phyloP scores from a whole-genome alignment of 2,797 vertebrate genomes.

The Todus mexicanus region DNA sequence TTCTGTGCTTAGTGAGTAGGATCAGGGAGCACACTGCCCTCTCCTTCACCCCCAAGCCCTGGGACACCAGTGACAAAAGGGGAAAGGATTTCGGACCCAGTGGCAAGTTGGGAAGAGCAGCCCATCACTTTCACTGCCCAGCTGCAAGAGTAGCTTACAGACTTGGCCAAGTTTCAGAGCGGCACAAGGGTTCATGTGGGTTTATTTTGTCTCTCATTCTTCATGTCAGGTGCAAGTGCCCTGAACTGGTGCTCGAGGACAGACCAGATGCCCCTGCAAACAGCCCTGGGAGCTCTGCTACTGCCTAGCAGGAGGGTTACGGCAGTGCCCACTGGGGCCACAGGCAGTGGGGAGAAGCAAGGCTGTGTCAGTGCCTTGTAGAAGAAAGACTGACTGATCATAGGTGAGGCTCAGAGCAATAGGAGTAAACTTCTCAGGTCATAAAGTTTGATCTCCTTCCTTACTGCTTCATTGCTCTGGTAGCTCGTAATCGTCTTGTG shows the following conservation, averaged over 20 bases:
- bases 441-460: not conserved
- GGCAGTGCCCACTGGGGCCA: not conserved
- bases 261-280: fast-evolving
- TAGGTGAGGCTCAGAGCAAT: not conserved
- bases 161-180: not conserved
- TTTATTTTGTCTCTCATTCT: not conserved
- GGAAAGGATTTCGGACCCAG: not conserved
- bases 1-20: not conserved
- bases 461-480: not conserved
- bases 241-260: not conserved
- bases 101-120: not conserved
- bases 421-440: not conserved
- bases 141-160: not conserved
- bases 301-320: fast-evolving
- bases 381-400: not conserved
- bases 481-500: not conserved
- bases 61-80: not conserved
- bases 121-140: not conserved
- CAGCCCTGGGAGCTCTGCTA: not conserved
- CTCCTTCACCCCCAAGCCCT: not conserved
- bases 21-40: not conserved
- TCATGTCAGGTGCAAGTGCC: fast-evolving
- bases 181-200: not conserved
- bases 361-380: not conserved
- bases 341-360: not conserved